Base-by-base conservation (phyloP, 2,797 vertebrate species). In the Pantherophis alleghaniensis region DNA sequence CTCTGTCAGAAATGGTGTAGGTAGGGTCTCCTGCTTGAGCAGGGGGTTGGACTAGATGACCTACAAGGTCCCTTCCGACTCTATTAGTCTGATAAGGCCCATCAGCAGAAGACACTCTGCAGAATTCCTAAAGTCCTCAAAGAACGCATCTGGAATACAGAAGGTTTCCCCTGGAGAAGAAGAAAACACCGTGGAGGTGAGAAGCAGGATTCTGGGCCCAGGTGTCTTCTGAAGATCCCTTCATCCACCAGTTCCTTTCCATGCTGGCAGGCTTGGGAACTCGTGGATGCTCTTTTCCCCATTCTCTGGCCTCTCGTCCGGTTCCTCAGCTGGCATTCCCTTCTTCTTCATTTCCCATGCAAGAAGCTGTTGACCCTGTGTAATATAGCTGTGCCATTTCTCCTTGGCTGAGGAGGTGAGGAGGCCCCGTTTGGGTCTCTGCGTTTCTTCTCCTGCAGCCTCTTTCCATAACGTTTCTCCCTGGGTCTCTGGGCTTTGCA, bases 381-480 rank as follows among this genome's bases (percentile, higher is more conserved):
- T 96, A 96, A 95, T 96, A 97, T 96, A 97, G 96, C 96, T 96
- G 94, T 96, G 96, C 95, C 91, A 0, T 97, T 95, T 96, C 95
- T 92, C 91, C 96, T 97, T 98, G 97, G 97, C 97, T 0, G 86
- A 96, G 94, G 95, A 96, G 95, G 83, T 0, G 74, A 95, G 96
- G 97, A 97, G 97, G 97, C 96, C 96, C 97, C 7, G 59, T 95
- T 93, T 88, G 94, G 97, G 97, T 94, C 94, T 92, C 92, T 96
- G 66, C 94, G 22, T 4, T 94, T 92, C 57, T 89, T 96, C 95
- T 95, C 90, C 93, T 94, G 92, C 42, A 32, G 32, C 89, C 63
- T 53, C 92, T 91, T 12, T 18, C 18, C 32, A 7, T 59, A 4
- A 4, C 0, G 2, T 11, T 53, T 88, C 14, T 61, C 32, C 18